Conservation (phyloP, 2,888 invertebrate genomes). For the Diabrotica balteata region DNA sequence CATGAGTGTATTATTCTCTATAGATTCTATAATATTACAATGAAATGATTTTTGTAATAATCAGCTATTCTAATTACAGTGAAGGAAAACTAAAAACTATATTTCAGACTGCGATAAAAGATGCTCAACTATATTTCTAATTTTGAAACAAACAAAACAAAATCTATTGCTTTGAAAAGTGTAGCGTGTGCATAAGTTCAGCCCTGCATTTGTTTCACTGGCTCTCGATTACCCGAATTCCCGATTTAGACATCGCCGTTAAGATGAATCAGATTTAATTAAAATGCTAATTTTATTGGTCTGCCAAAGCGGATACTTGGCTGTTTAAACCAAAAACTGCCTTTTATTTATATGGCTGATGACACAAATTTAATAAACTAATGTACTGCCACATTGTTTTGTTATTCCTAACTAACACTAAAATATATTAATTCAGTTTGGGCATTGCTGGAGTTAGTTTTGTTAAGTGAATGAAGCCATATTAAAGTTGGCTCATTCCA, state of each 20-base stretch:
- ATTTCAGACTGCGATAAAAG: too few species aligned
- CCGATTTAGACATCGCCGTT: conserved; percentile 40
- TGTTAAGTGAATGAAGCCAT: too few species aligned
- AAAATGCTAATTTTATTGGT: conserved; percentile 49
- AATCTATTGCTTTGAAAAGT: too few species aligned
- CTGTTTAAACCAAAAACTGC: conserved; percentile 37
- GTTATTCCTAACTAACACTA: background rate
- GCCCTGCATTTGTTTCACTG: conserved; percentile 18
- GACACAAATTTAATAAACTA: conserved; percentile 31
- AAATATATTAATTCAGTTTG: conserved; percentile 8
- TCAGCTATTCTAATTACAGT: too few species aligned
- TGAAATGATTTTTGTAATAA: too few species aligned
- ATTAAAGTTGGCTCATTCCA: too few species aligned
- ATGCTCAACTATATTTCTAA: too few species aligned
- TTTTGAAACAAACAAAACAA: too few species aligned
- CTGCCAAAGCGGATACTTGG: conserved; percentile 41
- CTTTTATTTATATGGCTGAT: conserved; percentile 39
- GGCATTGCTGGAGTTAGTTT: background rate
- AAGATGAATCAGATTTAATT: conserved; percentile 45
- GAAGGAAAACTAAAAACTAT: too few species aligned
- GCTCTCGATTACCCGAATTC: conserved; percentile 38
- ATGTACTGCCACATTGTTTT: conserved; percentile 15
- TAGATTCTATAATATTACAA: too few species aligned
- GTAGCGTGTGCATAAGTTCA: conserved; percentile 4
- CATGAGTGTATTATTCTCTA: too few species aligned